Evolutionary conservation across 2,888 invertebrate genomes (phyloP).

Genomic region (Nomada hirtipes): DNA sequence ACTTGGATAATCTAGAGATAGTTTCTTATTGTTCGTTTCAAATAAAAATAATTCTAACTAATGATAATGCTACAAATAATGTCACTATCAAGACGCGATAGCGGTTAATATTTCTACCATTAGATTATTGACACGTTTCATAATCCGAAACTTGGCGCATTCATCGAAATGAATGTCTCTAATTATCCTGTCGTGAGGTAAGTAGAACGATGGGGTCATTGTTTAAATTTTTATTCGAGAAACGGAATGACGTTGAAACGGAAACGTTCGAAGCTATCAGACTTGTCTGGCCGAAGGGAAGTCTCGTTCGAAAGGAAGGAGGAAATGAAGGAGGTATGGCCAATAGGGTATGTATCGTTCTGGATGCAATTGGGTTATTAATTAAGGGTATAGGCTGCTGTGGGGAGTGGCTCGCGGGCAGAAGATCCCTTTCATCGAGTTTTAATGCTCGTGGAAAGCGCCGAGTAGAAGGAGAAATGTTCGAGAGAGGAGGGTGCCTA

Average conservation of each 20-base stretch:
- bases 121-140: no score
- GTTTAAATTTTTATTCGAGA: neutral
- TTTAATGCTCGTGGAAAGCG: constrained; percentile 53
- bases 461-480: constrained; percentile 30
- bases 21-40: no score
- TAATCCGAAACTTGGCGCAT: no score
- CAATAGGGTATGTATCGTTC: constrained; percentile 50
- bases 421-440: constrained; percentile 59
- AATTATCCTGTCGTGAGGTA: no score
- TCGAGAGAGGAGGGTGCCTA: constrained; percentile 27
- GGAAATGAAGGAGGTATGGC: constrained; percentile 8
- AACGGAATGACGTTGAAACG: neutral
- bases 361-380: constrained; percentile 62
- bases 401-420: constrained; percentile 39
- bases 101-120: no score
- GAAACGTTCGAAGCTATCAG: neutral
- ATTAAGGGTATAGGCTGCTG: constrained; percentile 62
- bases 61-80: no score
- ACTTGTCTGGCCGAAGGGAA: constrained; percentile 7
- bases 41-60: no score
- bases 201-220: neutral
- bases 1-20: no score
- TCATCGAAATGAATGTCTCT: no score
- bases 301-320: neutral
- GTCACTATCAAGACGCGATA: no score